A percentile compares a stretch with the other conserved stretches of the same genome.
Conservation (phyloP, 2,797 vertebrate genomes). For the Pangasius krempfi region DNA sequence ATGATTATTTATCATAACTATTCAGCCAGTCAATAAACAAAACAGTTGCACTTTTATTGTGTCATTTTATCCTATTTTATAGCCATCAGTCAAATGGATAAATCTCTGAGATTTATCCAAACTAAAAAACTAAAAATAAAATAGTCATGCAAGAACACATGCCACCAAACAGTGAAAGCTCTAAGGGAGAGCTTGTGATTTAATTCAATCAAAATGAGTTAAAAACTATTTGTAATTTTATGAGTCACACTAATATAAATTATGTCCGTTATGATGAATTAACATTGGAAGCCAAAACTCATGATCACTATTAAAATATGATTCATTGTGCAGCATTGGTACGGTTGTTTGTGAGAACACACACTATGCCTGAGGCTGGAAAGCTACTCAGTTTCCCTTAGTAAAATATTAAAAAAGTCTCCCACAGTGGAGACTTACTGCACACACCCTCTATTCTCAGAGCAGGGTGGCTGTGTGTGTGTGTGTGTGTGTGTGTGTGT, state of each 20-base stretch:
- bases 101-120: neutral
- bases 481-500: neutral
- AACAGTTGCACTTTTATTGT: neutral
- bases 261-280: constrained; percentile 3
- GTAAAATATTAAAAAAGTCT: constrained; percentile 38
- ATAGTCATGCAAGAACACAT: neutral
- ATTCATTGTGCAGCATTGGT: neutral
- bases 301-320: neutral
- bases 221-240: constrained; percentile 1
- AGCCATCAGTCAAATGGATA: neutral
- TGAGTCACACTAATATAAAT: constrained; percentile 9
- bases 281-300: constrained; percentile 2
- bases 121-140: neutral
- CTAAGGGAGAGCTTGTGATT: neutral
- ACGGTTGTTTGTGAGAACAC: neutral
- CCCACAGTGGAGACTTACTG: neutral
- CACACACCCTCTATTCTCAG: constrained; percentile 22
- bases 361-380: constrained; percentile 1
- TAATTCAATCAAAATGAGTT: neutral
- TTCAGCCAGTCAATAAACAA: neutral
- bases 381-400: constrained; percentile 12
- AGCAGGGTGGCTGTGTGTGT: neutral
- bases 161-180: neutral
- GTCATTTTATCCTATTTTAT: neutral
- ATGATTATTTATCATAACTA: neutral